phyloP scores from a whole-genome alignment of 2,797 vertebrate genomes.

The Mastacembelus armatus region DNA sequence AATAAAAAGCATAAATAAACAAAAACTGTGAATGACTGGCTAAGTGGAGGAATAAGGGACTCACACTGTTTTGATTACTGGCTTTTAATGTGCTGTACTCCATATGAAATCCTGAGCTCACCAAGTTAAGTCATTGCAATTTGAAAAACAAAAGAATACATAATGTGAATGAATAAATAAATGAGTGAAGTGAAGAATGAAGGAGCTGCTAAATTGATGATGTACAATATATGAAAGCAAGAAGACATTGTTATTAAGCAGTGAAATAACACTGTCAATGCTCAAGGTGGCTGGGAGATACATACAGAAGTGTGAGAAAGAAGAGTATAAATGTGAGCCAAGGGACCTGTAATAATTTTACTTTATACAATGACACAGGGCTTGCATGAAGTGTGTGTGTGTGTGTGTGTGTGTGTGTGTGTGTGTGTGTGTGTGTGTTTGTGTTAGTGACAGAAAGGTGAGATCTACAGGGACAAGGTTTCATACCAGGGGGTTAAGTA shows the following conservation, averaged over 20 bases:
- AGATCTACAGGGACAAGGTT: slow-evolving; percentile 47
- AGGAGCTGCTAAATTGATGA: slow-evolving; percentile 46
- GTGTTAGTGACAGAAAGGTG: slow-evolving; percentile 28
- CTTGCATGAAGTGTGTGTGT: slow-evolving; percentile 5
- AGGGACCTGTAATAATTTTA: slow-evolving; percentile 53
- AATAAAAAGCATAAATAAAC: background rate
- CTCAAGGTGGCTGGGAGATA: slow-evolving; percentile 25
- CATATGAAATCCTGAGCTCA: slow-evolving; percentile 11
- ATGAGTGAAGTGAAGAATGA: slow-evolving; percentile 41
- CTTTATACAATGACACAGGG: slow-evolving; percentile 33
- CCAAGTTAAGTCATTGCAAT: slow-evolving; percentile 4
- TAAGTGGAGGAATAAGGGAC: background rate
- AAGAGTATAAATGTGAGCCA: slow-evolving; percentile 25
- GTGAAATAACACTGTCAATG: slow-evolving; percentile 54
- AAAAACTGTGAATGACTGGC: background rate
- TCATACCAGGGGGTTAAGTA: slow-evolving; percentile 24
- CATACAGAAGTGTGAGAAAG: slow-evolving; percentile 17
- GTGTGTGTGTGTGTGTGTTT: no score
- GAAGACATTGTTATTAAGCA: slow-evolving; percentile 48
- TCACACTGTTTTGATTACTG: slow-evolving; percentile 3
- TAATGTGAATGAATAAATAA: slow-evolving; percentile 17
- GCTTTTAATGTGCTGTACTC: slow-evolving; percentile 4
- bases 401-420: slow-evolving; percentile 17
- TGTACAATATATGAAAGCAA: slow-evolving; percentile 50
- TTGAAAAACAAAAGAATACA: slow-evolving; percentile 14